Base-by-base conservation (phyloP, 2,113 vertebrate genomes). In the Brachyhypopomus occidentalis region DNA sequence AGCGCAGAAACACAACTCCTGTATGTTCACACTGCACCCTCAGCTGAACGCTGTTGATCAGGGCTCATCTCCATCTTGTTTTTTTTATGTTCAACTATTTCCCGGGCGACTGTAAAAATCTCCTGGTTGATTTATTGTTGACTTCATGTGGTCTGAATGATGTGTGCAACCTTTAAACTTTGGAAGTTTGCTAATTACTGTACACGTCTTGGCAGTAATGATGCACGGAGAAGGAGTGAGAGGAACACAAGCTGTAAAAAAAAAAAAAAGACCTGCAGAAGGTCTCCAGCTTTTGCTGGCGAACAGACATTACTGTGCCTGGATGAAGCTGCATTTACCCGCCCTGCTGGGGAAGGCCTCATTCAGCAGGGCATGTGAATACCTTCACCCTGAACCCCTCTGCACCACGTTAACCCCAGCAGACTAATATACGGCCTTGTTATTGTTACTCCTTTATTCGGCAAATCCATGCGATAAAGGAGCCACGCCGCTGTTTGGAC, bases 361-460 rank as follows among this genome's bases (percentile, higher is more conserved):
- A 64, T 79, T 75, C 56, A 25, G 25, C 30, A 9, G 34, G 81
- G 77, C 63, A 59, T 79, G 22, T 69, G 69, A 83, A 77, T 63
- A 77, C 73, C 2, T 59, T 83, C 67, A 73, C 52, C 69, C 80
- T 63, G n/a, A 78, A 84, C 60, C 52, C n/a, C 62, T 62, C 36
- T 60, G 19, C 38, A 59, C 30, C 30, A 55, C 63, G 41, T 23
- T 70, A 55, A 75, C n/a, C 64, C 8, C 38, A 56, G 16, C 34
- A 58, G 66, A 79, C 62, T 30, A 58, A 72, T 79, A 79, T 38
- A 79, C 27, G 22, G 23, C 64, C 25, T 56, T 71, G 80, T 55
- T 82, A 20, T 77, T 82, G 45, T 59, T 77, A 20, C 59, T 71
- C 27, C 80, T 82, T 72, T 82, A 77, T 71, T 82, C 76, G 38